These are phyloP conservation scores for Cyclophora albipunctata DNA, from an alignment of 2,888 invertebrate species.

Conservation along the genomic window DNA sequence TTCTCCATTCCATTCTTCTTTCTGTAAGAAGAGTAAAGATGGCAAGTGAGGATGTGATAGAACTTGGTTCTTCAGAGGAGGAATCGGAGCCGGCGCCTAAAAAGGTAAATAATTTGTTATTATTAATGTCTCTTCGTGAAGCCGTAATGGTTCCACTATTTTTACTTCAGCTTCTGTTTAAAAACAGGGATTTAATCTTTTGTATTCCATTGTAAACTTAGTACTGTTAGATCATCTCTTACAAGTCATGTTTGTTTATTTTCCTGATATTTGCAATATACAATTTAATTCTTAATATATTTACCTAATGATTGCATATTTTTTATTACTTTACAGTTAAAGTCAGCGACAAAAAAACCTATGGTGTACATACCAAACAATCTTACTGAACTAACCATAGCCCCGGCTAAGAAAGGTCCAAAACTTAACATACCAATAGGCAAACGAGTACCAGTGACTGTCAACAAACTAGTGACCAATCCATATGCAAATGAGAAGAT, in stretches of 20 bases:
- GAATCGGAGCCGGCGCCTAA: conserved; percentile 54
- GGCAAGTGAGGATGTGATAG: conserved; percentile 62
- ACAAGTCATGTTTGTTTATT: no score
- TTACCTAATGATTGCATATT: no score
- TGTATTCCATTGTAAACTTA: no score
- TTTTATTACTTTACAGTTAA: background rate
- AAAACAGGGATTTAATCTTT: no score
- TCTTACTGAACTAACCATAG: conserved; percentile 42
- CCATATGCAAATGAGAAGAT: conserved; percentile 20
- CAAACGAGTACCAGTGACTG: conserved; percentile 20
- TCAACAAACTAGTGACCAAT: conserved; percentile 31
- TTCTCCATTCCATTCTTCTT: background rate
- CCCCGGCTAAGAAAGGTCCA: conserved; percentile 27
- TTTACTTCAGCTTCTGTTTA: no score
- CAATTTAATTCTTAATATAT: no score
- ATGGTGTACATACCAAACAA: conserved; percentile 61
- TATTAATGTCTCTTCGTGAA: no score
- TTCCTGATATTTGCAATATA: no score
- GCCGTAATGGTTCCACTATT: no score
- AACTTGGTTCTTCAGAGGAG: conserved; percentile 66
- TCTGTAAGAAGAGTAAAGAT: conserved; percentile 25
- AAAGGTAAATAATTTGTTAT: conserved; percentile 33
- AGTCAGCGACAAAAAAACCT: background rate
- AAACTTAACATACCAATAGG: conserved; percentile 12
- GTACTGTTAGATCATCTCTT: no score